These are phyloP conservation scores for Pseudopipra pipra DNA, from an alignment of 2,113 vertebrate genomes.

Conservation along the genomic window DNA sequence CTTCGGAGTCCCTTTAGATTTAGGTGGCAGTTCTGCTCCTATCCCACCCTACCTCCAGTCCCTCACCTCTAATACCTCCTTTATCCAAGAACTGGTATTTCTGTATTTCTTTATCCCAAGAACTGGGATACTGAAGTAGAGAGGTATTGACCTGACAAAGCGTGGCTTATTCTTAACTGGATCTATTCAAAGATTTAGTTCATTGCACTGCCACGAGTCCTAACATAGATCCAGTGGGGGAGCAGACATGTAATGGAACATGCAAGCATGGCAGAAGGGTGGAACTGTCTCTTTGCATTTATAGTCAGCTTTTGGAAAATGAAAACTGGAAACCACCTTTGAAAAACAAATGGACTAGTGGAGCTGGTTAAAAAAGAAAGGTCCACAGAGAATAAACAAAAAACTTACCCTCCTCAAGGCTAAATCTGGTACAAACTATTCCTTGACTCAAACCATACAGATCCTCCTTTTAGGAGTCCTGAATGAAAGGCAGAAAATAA, in stretches of 20 bases:
- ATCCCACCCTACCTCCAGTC: not conserved
- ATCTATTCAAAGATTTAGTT: not conserved
- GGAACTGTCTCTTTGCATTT: not conserved
- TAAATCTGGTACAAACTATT: not conserved
- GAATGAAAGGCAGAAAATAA: not conserved
- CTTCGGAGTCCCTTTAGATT: not conserved
- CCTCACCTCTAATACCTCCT: not conserved
- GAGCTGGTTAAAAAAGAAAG: not conserved
- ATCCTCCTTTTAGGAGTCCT: not conserved
- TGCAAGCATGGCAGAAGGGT: not conserved
- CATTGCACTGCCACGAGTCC: not conserved
- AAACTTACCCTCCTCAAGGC: not conserved
- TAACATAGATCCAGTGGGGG: fast-evolving
- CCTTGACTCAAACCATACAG: not conserved
- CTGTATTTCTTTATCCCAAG: not conserved
- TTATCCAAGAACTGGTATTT: not conserved
- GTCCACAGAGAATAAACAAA: not conserved
- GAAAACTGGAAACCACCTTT: not conserved
- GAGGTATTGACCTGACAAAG: not conserved
- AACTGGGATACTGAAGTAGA: not conserved
- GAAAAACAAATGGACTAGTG: not conserved
- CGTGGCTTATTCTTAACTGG: not conserved
- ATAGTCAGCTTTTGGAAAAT: not conserved
- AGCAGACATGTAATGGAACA: not conserved
- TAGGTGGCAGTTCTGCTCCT: not conserved